These are phyloP conservation scores for Beris chalybata DNA, from an alignment of 2,888 invertebrate species.

Conservation along the genomic window DNA sequence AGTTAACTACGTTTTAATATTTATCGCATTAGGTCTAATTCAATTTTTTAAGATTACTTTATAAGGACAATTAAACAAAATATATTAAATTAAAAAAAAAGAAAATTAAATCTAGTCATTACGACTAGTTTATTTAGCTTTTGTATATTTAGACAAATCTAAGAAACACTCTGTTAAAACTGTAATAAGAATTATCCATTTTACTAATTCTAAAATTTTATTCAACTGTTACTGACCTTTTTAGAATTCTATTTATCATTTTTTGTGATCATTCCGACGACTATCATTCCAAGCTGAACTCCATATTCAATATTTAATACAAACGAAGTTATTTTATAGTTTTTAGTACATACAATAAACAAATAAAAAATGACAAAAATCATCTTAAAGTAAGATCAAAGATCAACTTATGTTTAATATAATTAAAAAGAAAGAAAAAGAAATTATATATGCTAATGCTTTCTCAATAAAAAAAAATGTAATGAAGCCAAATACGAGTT, in stretches of 20 bases:
- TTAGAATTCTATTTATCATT: slow-evolving; percentile 24
- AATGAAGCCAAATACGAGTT: slow-evolving; percentile 11
- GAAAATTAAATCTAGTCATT: slow-evolving; percentile 9
- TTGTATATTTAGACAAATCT: slow-evolving; percentile 24
- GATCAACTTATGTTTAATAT: slow-evolving; percentile 11
- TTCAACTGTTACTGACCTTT: slow-evolving; percentile 12
- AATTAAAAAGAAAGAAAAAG: slow-evolving; percentile 1
- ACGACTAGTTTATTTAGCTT: slow-evolving; percentile 23
- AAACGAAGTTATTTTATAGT: not conserved
- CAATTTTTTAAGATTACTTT: slow-evolving; percentile 20
- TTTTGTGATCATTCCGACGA: not conserved
- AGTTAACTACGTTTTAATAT: slow-evolving; percentile 48
- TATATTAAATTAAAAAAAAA: slow-evolving; percentile 1
- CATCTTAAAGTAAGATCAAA: slow-evolving; percentile 17
- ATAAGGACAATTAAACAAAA: not conserved
- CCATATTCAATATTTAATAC: slow-evolving; percentile 8
- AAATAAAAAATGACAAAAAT: slow-evolving; percentile 13
- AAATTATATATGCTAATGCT: slow-evolving; percentile 27
- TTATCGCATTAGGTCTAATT: slow-evolving; percentile 46
- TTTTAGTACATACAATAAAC: not conserved
- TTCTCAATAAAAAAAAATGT: slow-evolving; percentile 21
- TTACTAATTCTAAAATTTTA: slow-evolving; percentile 20
- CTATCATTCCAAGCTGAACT: not conserved
- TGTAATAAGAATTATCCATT: slow-evolving; percentile 8
- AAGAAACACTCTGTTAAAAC: slow-evolving; percentile 9